These are phyloP conservation scores for Meriones unguiculatus DNA, from an alignment of 2,113 vertebrate species.

Conservation along the genomic window DNA sequence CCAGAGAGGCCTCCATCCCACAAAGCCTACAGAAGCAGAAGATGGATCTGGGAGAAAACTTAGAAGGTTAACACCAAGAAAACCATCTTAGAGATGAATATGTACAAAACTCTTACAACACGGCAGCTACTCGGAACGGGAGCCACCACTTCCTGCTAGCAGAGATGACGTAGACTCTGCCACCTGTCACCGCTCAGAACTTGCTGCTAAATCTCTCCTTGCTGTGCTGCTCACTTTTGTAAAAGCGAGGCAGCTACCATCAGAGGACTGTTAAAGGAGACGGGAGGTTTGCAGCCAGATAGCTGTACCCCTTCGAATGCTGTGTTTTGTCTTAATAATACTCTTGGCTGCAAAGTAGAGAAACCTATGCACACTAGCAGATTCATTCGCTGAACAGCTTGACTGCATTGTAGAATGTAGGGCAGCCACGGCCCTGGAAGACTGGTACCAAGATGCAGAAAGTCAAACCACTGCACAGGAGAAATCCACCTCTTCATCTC, in stretches of 20 bases:
- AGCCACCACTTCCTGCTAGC: background rate
- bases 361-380: background rate
- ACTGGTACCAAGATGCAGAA: background rate
- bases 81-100: background rate
- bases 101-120: background rate
- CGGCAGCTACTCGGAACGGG: background rate
- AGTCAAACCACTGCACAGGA: background rate
- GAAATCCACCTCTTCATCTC: background rate
- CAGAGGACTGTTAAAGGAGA: background rate
- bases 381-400: background rate
- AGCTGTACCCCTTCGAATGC: background rate
- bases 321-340: slow-evolving; percentile 5
- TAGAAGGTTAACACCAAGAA: background rate
- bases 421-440: background rate
- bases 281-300: background rate
- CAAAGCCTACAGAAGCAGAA: background rate
- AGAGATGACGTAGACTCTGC: background rate
- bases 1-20: background rate
- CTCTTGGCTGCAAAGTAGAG: slow-evolving; percentile 16
- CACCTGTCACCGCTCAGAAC: background rate
- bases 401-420: background rate
- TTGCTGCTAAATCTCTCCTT: background rate
- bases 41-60: background rate
- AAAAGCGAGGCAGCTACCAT: background rate
- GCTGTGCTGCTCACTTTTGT: background rate